These are phyloP conservation scores for Sebastes steindachneri DNA, from an alignment of 2,797 vertebrate genomes.

Conservation along the genomic window DNA sequence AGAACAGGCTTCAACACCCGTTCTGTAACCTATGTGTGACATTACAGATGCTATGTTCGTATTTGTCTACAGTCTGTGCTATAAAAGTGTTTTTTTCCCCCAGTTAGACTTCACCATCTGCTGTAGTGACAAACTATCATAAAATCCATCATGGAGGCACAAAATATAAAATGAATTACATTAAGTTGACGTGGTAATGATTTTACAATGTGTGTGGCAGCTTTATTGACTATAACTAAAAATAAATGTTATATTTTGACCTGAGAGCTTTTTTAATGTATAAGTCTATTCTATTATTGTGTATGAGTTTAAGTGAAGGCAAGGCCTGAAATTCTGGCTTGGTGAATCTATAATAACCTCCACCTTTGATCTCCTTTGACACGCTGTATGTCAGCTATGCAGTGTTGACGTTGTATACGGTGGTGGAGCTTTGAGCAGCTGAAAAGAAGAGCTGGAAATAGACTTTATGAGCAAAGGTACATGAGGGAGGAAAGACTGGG, in stretches of 20 bases:
- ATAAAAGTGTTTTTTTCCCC: too few species aligned
- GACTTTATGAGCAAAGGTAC: not conserved
- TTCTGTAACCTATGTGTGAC: not conserved
- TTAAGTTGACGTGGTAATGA: too few species aligned
- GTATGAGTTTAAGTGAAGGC: not conserved
- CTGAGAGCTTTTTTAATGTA: not conserved
- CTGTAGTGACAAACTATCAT: too few species aligned
- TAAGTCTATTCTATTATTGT: not conserved
- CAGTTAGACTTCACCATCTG: too few species aligned
- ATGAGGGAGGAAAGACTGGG: not conserved
- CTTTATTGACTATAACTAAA: too few species aligned
- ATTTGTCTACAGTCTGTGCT: not conserved
- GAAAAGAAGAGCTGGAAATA: not conserved
- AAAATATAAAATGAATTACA: too few species aligned
- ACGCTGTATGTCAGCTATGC: not conserved
- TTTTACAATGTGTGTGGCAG: too few species aligned
- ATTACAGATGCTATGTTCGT: not conserved
- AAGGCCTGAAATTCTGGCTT: not conserved
- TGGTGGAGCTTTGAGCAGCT: not conserved
- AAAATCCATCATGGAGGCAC: too few species aligned
- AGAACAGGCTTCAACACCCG: not conserved
- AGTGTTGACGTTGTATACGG: not conserved
- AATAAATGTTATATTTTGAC: not conserved
- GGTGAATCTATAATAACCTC: not conserved
- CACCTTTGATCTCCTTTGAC: not conserved